phyloP scores from a whole-genome alignment of 1,140 invertebrate species.

The Drosophila littoralis region DNA sequence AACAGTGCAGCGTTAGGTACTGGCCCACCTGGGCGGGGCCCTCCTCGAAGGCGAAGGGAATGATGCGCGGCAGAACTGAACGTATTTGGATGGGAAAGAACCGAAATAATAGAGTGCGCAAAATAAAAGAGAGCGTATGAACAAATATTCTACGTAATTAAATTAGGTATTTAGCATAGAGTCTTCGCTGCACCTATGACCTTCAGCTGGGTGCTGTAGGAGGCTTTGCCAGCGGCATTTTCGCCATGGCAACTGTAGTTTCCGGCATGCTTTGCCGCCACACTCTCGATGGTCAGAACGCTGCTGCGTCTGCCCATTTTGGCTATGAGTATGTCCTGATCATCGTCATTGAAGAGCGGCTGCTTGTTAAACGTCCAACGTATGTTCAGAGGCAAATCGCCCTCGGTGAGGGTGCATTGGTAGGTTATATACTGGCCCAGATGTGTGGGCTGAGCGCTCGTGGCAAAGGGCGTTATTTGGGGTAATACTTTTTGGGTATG shows the following conservation, averaged over 20 bases:
- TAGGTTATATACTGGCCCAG: conserved; percentile 87
- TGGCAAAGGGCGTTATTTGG: conserved; percentile 87
- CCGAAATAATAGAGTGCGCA: conserved; percentile 45
- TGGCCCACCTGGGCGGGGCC: conserved; percentile 82
- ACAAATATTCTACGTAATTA: conserved; percentile 4
- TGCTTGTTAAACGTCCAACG: conserved; percentile 90
- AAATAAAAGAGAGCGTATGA: conserved; percentile 38
- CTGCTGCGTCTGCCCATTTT: conserved; percentile 86
- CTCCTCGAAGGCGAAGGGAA: conserved; percentile 86
- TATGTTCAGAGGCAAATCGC: conserved; percentile 92
- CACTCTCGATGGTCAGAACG: conserved; percentile 90
- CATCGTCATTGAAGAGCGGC: conserved; percentile 84
- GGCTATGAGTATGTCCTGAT: conserved; percentile 84
- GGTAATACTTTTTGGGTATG: conserved; percentile 86
- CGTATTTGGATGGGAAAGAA: conserved; percentile 38
- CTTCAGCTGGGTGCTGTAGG: conserved; percentile 85
- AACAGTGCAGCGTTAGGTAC: conserved; percentile 86
- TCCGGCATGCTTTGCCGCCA: conserved; percentile 88
- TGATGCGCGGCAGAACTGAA: conserved; percentile 89
- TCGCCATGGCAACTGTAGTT: conserved; percentile 89
- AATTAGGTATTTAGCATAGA: background rate
- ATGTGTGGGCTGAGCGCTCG: conserved; percentile 87
- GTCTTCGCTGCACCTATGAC: conserved; percentile 73
- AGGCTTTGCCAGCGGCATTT: conserved; percentile 89
- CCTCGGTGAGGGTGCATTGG: conserved; percentile 88